Conservation (phyloP, 2,113 vertebrate species). For the Pseudopipra pipra region DNA sequence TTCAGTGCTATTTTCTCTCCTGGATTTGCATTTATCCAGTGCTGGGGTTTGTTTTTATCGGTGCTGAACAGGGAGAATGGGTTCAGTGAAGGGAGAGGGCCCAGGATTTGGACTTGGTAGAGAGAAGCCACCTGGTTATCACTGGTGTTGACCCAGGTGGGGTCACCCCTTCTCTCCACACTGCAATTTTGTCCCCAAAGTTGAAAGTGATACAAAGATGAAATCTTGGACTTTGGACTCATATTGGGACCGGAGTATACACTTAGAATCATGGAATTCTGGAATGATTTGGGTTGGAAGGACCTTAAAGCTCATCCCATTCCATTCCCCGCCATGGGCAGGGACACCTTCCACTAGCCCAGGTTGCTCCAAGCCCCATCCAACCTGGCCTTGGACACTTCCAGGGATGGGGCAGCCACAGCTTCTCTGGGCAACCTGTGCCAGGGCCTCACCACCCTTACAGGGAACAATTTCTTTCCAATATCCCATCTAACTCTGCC, state of each 20-base stretch:
- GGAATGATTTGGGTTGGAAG: not conserved
- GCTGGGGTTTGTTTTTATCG: not conserved
- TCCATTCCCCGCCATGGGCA: not conserved
- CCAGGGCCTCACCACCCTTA: not conserved
- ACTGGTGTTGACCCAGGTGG: no score
- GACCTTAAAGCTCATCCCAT: not conserved
- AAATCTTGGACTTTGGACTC: not conserved
- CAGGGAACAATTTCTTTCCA: not conserved
- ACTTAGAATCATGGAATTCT: not conserved
- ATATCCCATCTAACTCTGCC: not conserved
- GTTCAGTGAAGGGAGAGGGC: not conserved
- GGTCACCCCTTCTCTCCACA: not conserved
- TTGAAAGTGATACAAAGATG: accelerated
- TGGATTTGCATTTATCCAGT: not conserved
- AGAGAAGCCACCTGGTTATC: not conserved
- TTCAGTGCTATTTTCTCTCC: not conserved
- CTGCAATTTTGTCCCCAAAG: not conserved
- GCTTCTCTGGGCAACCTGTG: not conserved
- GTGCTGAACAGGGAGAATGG: not conserved
- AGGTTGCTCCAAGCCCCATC: not conserved
- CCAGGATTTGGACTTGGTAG: accelerated
- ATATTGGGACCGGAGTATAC: no score
- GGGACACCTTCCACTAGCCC: not conserved
- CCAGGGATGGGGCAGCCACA: not conserved
- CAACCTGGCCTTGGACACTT: not conserved